These are phyloP conservation scores for Argentina silus DNA, from an alignment of 2,797 vertebrate species.

Conservation along the genomic window DNA sequence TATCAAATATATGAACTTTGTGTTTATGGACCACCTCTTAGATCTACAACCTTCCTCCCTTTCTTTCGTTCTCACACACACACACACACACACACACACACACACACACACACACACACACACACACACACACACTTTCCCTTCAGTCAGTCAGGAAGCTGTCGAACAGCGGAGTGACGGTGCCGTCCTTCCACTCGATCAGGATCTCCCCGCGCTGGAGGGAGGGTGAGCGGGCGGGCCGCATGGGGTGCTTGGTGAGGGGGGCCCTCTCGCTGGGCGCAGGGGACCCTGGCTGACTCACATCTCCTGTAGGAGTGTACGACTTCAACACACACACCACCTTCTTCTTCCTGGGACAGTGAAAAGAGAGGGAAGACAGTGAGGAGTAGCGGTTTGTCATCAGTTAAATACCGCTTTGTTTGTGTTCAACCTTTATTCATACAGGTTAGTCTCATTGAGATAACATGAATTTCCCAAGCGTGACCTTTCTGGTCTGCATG, in stretches of 20 bases:
- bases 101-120: not conserved
- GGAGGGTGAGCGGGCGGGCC: constrained; percentile 69
- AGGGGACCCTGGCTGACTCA: constrained; percentile 70
- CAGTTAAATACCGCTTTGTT: too few species aligned
- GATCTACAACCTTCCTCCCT: not conserved
- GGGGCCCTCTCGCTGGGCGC: constrained; percentile 67
- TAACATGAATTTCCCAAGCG: too few species aligned
- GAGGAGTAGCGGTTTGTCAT: too few species aligned
- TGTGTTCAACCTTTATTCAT: too few species aligned
- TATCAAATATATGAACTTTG: not conserved
- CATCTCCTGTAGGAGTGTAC: constrained; percentile 64
- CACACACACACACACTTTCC: constrained; percentile 30
- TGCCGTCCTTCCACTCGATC: constrained; percentile 89
- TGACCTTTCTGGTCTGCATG: too few species aligned
- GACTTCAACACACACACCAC: constrained; percentile 83
- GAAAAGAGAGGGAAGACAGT: not conserved
- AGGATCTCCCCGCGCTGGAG: constrained; percentile 84
- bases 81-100: constrained; percentile 14
- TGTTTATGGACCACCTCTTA: not conserved
- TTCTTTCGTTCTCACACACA: not conserved
- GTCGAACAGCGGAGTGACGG: constrained; percentile 85
- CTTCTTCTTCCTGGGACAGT: constrained; percentile 75
- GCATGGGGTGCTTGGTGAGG: constrained; percentile 70
- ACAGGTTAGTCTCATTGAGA: too few species aligned
- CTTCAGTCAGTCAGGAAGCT: constrained; percentile 54